Base-by-base conservation (phyloP, 1,140 invertebrate genomes). In the Cepaea nemoralis region DNA sequence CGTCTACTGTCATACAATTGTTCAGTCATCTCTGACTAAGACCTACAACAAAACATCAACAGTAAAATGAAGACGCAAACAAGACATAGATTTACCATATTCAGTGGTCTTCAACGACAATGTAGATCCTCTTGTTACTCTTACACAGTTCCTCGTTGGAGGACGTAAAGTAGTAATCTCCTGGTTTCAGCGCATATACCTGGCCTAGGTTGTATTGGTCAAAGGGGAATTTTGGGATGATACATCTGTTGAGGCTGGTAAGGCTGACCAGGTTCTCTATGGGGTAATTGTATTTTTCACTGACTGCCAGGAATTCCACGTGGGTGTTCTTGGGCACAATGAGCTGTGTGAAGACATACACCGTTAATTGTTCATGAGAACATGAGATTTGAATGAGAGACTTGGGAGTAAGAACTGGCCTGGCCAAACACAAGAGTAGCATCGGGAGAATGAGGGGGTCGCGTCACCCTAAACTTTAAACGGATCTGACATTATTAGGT, bases 151-250 rank as follows among this genome's bases (percentile, higher is more conserved):
- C 77, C 37, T 45, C 69, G 48, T 69, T 50, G n/a, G 24, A 22
- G 37, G 59, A 40, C 0, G 39, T 63, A 59, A 78, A 78, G 59
- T 66, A 78, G 77, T 78, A 69, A 22, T 78, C 77, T 39, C 77
- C 77, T 14, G 77, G 77, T n/a, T 69, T 27, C 50, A 78, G 59
- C 16, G 6, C 16, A 37, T 78, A 50, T 14, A 27, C 40, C 10
- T 39, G 10, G 19, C n/a, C 8, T 3, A 48, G 45, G 24, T 10
- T 22, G 40, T 55, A 35, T 33, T 0, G 19, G 22, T 70, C 14
- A 37, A 40, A 59, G 19, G 55, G 59, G 50, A 70, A 70, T 22
- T 66, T 45, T 16, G 35, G 66, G 35, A 80, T 70, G 40, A 39
- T 33, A 59, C 77, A 78, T 2, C 22, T 40, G 63, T 66, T 16